Conservation (phyloP, 2,888 invertebrate genomes). For the Apamea epomidion region DNA sequence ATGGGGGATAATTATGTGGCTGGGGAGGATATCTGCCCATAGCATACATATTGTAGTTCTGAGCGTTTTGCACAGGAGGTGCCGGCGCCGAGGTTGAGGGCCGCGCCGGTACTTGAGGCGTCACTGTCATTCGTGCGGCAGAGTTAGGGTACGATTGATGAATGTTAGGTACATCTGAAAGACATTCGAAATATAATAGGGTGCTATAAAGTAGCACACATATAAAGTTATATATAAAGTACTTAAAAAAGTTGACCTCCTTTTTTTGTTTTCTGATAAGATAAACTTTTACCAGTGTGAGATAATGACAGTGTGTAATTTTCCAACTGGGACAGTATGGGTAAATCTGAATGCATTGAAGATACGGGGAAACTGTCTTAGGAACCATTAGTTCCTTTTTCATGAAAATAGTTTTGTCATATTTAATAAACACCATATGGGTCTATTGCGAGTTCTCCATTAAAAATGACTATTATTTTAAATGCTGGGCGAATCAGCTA, state of each 20-base stretch:
- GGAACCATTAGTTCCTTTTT: background rate
- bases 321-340: background rate
- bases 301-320: background rate
- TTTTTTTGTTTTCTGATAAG: background rate
- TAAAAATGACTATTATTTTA: no score
- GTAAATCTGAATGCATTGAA: background rate
- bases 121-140: slow-evolving; percentile 34
- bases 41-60: slow-evolving; percentile 52
- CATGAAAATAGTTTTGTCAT: no score
- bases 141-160: slow-evolving; percentile 38
- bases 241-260: background rate
- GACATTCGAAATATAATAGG: slow-evolving; percentile 20
- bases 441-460: no score
- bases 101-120: slow-evolving; percentile 42
- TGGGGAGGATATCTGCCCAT: slow-evolving; percentile 65
- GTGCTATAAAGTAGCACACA: background rate
- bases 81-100: slow-evolving; percentile 40
- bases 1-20: slow-evolving; percentile 67
- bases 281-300: background rate
- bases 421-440: no score
- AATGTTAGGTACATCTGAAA: slow-evolving; percentile 48
- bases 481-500: no score
- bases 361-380: background rate
- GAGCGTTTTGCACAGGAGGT: slow-evolving; percentile 39
- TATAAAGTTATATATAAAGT: no score